Conservation (phyloP, 2,888 invertebrate species). For the Alloscopus bannaensis region DNA sequence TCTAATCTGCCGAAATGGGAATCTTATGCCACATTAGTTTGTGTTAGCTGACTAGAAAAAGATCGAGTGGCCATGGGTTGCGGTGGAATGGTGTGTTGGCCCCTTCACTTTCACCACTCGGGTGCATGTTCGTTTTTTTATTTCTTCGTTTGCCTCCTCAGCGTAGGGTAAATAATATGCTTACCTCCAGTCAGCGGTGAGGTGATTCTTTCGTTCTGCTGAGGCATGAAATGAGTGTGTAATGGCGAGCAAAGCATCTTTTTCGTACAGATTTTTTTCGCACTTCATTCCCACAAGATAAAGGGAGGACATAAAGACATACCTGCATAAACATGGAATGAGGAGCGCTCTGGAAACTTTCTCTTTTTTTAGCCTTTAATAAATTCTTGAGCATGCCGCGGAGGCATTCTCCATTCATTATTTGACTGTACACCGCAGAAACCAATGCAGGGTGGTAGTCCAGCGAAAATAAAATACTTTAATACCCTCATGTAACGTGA, state of each 20-base stretch:
- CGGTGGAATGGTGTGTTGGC: neutral
- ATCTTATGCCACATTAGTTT: slow-evolving; percentile 63
- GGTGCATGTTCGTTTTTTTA: neutral
- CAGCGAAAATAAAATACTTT: no score
- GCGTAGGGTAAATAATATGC: slow-evolving; percentile 11
- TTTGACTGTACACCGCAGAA: slow-evolving; percentile 39
- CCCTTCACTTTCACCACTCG: slow-evolving; percentile 39
- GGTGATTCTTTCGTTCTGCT: slow-evolving; percentile 19
- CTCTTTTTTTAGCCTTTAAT: slow-evolving; percentile 19
- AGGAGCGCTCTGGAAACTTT: neutral
- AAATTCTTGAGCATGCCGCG: slow-evolving; percentile 25
- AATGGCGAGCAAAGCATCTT: slow-evolving; percentile 54
- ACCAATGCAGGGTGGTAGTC: no score
- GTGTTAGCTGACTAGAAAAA: slow-evolving; percentile 45
- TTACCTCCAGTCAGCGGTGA: slow-evolving; percentile 43
- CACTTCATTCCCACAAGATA: slow-evolving; percentile 48
- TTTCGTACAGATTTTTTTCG: slow-evolving; percentile 54
- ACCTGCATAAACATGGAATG: no score
- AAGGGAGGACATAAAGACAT: neutral
- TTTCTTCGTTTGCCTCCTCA: neutral
- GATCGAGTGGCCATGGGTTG: slow-evolving; percentile 29
- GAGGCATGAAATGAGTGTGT: slow-evolving; percentile 36
- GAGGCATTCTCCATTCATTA: slow-evolving; percentile 40
- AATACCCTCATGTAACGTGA: no score
- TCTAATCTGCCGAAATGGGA: slow-evolving; percentile 56